phyloP scores from a whole-genome alignment of 2,888 invertebrate species.

The Eupsilia transversa region DNA sequence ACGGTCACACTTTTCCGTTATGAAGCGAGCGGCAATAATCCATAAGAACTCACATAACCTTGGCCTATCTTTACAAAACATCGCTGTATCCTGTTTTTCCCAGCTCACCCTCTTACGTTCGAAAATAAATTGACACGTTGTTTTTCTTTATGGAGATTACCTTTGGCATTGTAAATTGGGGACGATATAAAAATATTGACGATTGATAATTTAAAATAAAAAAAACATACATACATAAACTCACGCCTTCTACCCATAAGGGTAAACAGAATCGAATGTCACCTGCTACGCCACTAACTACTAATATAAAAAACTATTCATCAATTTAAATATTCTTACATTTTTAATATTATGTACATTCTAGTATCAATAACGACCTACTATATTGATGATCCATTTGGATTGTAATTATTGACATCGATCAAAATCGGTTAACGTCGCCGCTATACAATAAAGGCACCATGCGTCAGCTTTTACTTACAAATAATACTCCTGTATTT shows the following conservation, averaged over 20 bases:
- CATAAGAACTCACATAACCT: slow-evolving; percentile 57
- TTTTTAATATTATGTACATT: background rate
- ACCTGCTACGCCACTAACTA: no score
- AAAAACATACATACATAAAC: background rate
- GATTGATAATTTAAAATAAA: background rate
- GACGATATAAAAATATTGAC: background rate
- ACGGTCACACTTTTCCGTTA: slow-evolving; percentile 60
- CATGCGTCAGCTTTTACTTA: background rate
- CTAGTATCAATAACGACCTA: background rate
- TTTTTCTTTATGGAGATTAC: slow-evolving; percentile 18
- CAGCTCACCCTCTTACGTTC: slow-evolving; percentile 46
- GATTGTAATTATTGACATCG: background rate
- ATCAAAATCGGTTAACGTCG: background rate
- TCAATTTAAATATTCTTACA: no score
- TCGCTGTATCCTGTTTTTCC: slow-evolving; percentile 46
- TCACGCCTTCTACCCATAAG: no score
- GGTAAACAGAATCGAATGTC: no score
- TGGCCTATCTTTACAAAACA: slow-evolving; percentile 55
- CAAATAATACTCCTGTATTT: background rate
- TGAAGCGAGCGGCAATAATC: slow-evolving; percentile 56
- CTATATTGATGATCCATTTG: background rate
- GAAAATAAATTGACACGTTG: slow-evolving; percentile 45
- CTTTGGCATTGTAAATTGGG: background rate
- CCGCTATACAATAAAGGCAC: no score
- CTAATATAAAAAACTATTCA: no score